Conservation (phyloP, 2,888 invertebrate genomes). For the Salpingus planirostris region DNA sequence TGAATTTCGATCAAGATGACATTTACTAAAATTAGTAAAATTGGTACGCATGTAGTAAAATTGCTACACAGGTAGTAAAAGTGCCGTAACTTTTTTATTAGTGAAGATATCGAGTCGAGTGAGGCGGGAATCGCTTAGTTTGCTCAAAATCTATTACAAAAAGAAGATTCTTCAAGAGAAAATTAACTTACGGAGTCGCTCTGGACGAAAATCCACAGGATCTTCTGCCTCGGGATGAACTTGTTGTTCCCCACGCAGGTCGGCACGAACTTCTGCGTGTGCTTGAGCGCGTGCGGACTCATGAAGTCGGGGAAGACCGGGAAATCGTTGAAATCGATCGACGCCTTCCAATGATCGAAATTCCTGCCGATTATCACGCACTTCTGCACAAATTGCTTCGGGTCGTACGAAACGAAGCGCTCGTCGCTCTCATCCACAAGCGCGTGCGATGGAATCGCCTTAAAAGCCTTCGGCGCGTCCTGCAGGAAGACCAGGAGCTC, state of each 20-base stretch:
- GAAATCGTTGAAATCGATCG: conserved; percentile 29
- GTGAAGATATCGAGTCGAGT: too few species aligned
- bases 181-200: conserved; percentile 52
- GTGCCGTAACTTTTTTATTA: too few species aligned
- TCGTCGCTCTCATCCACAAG: conserved; percentile 28
- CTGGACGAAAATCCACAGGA: conserved; percentile 50
- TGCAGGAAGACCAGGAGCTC: conserved; percentile 47
- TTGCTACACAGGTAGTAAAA: too few species aligned
- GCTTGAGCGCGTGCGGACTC: conserved; percentile 32
- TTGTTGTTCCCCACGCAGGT: conserved; percentile 27
- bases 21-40: conserved; percentile 4
- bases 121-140: too few species aligned
- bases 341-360: conserved; percentile 53
- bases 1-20: background rate
- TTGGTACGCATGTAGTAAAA: too few species aligned
- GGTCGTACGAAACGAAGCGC: conserved; percentile 39
- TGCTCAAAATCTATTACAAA: too few species aligned
- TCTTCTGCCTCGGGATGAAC: conserved; percentile 56
- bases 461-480: conserved; percentile 43
- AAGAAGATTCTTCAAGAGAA: too few species aligned
- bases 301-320: conserved; percentile 28
- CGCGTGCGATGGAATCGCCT: conserved; percentile 37
- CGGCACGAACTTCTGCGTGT: conserved; percentile 46
- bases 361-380: conserved; percentile 54
- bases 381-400: conserved; percentile 37